Conservation (phyloP, 1,140 invertebrate species). For the Sycobia sp. region DNA sequence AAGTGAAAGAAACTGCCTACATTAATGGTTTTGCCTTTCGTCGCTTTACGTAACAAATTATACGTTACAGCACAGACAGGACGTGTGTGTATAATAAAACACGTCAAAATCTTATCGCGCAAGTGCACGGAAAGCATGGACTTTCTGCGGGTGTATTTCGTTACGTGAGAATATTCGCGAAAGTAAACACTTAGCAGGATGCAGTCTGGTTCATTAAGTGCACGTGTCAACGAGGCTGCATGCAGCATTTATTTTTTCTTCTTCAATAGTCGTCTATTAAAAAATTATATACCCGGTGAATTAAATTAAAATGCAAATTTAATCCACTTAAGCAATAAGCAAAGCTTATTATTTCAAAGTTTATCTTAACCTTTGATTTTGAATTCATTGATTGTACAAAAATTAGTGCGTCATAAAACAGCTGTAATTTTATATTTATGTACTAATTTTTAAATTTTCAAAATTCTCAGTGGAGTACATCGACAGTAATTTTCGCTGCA, state of each 20-base stretch:
- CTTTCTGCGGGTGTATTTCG: neutral
- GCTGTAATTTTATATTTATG: neutral
- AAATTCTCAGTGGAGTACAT: no score
- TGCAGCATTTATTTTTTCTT: neutral
- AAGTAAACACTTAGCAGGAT: neutral
- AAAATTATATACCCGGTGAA: no score
- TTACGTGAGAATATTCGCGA: neutral
- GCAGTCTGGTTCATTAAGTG: slow-evolving; percentile 5
- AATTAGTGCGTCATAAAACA: neutral
- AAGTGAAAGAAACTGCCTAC: slow-evolving; percentile 1
- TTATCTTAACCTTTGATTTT: slow-evolving; percentile 4
- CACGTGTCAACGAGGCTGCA: neutral
- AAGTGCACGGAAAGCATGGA: slow-evolving; percentile 1
- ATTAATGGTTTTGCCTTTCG: neutral
- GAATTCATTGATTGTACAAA: neutral
- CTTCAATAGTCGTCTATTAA: no score
- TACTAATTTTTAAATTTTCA: no score
- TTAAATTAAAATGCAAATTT: no score
- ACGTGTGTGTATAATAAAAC: neutral
- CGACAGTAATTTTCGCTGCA: no score
- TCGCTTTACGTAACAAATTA: neutral
- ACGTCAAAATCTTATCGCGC: neutral
- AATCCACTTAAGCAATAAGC: no score
- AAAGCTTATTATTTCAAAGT: no score
- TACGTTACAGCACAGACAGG: neutral